Evolutionary conservation across 1,140 invertebrate species (phyloP).

Genomic region (Steinernema feltiae): DNA sequence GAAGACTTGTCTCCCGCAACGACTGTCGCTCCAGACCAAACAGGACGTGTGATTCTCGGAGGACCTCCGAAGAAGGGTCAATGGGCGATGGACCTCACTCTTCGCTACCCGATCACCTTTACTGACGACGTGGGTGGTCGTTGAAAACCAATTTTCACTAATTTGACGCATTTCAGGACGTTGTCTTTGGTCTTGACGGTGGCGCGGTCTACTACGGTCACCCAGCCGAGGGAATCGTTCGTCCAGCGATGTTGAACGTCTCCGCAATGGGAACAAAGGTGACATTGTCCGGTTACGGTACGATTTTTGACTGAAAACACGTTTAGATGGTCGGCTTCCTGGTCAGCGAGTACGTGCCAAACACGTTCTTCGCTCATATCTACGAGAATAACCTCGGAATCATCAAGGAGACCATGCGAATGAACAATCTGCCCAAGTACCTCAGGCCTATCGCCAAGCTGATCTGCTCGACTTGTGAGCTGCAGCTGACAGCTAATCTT

Average conservation of each 20-base stretch:
- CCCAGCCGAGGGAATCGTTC: background rate
- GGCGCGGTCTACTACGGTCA: background rate
- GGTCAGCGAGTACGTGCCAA: conserved; percentile 34
- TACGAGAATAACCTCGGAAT: conserved; percentile 28
- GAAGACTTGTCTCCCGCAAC: background rate
- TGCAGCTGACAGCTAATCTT: conserved; percentile 26
- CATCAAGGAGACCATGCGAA: conserved; percentile 25
- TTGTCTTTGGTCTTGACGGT: background rate
- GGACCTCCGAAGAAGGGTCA: conserved; percentile 5
- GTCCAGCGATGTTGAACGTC: background rate
- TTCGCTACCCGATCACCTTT: background rate
- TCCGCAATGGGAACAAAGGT: background rate
- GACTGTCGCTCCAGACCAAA: background rate
- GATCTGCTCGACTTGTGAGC: conserved; percentile 33
- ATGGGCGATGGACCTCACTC: conserved; percentile 7
- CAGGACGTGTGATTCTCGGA: background rate
- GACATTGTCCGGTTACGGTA: too few species aligned
- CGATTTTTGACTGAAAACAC: too few species aligned
- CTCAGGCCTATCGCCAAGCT: conserved; percentile 27
- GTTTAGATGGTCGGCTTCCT: conserved; percentile 36
- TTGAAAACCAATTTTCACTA: background rate
- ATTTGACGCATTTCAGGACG: background rate
- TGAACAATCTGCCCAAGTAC: conserved; percentile 25
- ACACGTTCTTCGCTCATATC: conserved; percentile 35
- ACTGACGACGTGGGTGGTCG: background rate